Percentiles rank a stretch among this genome's conserved stretches.
Evolutionary conservation across 2,888 invertebrate species (phyloP).

Genomic region (Tineola bisselliella): DNA sequence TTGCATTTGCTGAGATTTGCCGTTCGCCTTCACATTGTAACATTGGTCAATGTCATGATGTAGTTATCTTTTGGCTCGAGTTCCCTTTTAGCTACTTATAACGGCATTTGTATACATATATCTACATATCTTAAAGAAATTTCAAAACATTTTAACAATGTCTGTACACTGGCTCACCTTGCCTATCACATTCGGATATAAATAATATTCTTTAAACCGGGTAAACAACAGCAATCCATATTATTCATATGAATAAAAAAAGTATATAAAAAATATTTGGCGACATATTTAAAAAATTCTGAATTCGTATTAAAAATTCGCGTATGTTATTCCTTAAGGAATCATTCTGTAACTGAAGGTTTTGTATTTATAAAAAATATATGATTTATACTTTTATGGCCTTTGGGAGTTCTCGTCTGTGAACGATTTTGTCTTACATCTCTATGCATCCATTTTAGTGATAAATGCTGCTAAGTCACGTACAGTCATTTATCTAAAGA

Average conservation of each 20-base stretch:
- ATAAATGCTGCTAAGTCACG: not conserved
- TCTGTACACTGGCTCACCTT: no score
- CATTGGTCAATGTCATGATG: conserved; percentile 2
- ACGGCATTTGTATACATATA: no score
- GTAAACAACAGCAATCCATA: no score
- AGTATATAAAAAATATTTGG: no score
- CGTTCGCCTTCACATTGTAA: not conserved
- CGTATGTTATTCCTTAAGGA: no score
- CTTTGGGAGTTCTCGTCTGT: not conserved
- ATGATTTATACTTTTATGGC: not conserved
- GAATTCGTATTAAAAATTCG: no score
- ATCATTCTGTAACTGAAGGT: not conserved
- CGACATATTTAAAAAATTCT: no score
- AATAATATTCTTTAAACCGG: no score
- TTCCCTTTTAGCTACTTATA: not conserved
- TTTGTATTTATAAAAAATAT: not conserved
- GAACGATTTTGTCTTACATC: not conserved
- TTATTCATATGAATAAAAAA: no score
- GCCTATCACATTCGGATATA: no score
- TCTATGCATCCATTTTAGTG: not conserved
- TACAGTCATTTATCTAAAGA: not conserved
- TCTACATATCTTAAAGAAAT: no score
- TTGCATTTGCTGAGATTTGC: conserved; percentile 1
- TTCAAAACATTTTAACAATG: no score
- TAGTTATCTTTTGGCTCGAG: not conserved